phyloP scores from a whole-genome alignment of 2,113 vertebrate species.

The Lophius piscatorius region DNA sequence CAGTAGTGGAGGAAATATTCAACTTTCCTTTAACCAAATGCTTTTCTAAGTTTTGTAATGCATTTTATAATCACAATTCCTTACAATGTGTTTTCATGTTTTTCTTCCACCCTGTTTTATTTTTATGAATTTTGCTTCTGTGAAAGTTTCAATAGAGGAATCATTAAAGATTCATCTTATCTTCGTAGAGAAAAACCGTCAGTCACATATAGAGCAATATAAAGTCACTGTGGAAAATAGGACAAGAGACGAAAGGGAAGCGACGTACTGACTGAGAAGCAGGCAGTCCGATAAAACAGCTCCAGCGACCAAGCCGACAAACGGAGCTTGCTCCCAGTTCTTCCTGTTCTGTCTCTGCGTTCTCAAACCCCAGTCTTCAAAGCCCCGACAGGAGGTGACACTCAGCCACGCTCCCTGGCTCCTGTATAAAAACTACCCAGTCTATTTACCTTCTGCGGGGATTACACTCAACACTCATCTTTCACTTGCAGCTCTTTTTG shows the following conservation, averaged over 20 bases:
- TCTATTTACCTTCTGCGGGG: conserved; percentile 67
- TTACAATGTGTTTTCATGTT: conserved; percentile 33
- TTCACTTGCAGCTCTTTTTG: conserved; percentile 55
- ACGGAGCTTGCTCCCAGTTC: conserved; percentile 43
- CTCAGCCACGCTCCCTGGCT: conserved; percentile 42
- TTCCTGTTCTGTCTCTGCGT: conserved; percentile 57
- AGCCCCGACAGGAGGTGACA: conserved; percentile 56
- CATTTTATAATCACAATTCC: conserved; percentile 21
- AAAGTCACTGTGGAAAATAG: conserved; percentile 55
- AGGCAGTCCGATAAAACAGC: conserved; percentile 48
- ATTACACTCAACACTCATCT: conserved; percentile 65
- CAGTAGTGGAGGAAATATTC: too few relatives aligned
- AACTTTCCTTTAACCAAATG: too few relatives aligned
- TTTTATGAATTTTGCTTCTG: conserved; percentile 30
- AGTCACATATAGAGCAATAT: conserved; percentile 54
- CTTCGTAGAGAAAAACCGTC: conserved; percentile 47
- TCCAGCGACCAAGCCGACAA: conserved; percentile 20
- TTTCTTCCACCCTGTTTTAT: conserved; percentile 20
- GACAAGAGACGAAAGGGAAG: conserved; percentile 54
- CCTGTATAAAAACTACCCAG: conserved; percentile 52
- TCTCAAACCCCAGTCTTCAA: conserved; percentile 58
- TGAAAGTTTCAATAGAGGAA: conserved; percentile 52
- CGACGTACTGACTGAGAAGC: conserved; percentile 28
- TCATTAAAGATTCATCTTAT: conserved; percentile 70
- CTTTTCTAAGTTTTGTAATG: too few relatives aligned